Evolutionary conservation across 2,888 invertebrate species (phyloP).

Genomic region (Sicus ferrugineus): DNA sequence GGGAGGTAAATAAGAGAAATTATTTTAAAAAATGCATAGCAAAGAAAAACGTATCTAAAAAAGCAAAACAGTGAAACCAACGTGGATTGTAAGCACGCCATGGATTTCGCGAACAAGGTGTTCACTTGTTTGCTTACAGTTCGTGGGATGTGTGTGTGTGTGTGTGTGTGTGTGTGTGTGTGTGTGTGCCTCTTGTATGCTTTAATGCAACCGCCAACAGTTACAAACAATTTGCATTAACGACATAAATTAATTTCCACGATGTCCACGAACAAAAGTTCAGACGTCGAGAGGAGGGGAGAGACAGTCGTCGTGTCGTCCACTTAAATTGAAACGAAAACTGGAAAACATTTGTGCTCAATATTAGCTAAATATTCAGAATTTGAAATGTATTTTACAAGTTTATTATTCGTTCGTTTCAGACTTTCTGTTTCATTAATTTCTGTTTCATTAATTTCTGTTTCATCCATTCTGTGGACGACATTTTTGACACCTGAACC

Average conservation of each 20-base stretch:
- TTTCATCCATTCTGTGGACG: too few relatives aligned
- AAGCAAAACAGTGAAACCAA: background rate
- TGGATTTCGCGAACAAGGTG: background rate
- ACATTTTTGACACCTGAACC: too few relatives aligned
- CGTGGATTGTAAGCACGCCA: background rate
- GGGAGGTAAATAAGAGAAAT: background rate
- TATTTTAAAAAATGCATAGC: background rate
- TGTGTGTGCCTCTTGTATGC: background rate
- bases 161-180: slow-evolving; percentile 1
- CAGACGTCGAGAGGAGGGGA: too few relatives aligned
- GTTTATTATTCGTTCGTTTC: too few relatives aligned
- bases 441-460: too few relatives aligned
- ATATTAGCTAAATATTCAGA: too few relatives aligned
- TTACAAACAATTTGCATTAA: slow-evolving; percentile 43
- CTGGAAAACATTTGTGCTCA: too few relatives aligned
- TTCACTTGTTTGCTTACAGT: background rate
- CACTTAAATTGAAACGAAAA: too few relatives aligned
- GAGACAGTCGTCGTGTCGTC: too few relatives aligned
- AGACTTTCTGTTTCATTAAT: too few relatives aligned
- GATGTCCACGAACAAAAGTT: slow-evolving; percentile 28
- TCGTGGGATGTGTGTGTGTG: background rate
- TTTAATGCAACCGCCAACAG: slow-evolving; percentile 24
- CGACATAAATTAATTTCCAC: slow-evolving; percentile 42
- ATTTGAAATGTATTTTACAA: too few relatives aligned
- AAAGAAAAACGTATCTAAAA: background rate